A percentile compares a stretch with the other conserved stretches of the same genome.
Conservation (phyloP, 2,888 invertebrate genomes). For the Drosophila bunnanda region DNA sequence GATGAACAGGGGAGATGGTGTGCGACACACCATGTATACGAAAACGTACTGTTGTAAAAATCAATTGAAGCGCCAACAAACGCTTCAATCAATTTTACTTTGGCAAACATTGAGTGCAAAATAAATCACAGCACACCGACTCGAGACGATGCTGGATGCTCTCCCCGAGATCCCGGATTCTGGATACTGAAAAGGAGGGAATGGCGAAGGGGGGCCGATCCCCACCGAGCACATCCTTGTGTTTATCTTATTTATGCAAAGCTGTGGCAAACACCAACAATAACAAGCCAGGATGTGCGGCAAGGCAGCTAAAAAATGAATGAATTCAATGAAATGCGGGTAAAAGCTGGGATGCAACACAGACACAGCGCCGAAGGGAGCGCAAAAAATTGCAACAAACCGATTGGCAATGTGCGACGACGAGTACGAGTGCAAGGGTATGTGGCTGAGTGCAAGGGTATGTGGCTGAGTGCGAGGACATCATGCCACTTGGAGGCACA, state of each 20-base stretch:
- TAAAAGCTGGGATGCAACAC: conserved; percentile 40
- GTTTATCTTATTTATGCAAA: conserved; percentile 81
- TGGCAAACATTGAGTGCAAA: conserved; percentile 80
- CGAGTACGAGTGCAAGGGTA: not conserved
- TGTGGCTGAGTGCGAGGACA: conserved; percentile 45
- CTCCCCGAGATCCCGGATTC: conserved; percentile 19
- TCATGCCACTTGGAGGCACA: conserved; percentile 65
- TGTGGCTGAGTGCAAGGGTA: not conserved
- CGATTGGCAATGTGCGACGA: conserved; percentile 39
- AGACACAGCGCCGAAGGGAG: conserved; percentile 4
- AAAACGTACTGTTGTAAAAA: conserved; percentile 54
- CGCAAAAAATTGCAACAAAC: conserved; percentile 46
- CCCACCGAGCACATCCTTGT: conserved; percentile 57
- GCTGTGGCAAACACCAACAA: conserved; percentile 67
- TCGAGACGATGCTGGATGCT: conserved; percentile 55
- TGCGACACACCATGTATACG: conserved; percentile 14
- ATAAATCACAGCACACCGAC: conserved; percentile 74
- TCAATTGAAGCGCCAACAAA: conserved; percentile 78
- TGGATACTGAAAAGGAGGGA: not conserved
- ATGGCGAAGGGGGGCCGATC: not conserved
- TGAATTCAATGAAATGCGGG: conserved; percentile 77
- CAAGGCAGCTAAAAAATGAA: conserved; percentile 72
- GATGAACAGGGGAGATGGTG: not conserved
- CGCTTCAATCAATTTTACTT: conserved; percentile 81
- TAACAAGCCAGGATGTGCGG: conserved; percentile 30